Base-by-base conservation (phyloP, 2,797 vertebrate species). In the Hypotaenidia philippensis region DNA sequence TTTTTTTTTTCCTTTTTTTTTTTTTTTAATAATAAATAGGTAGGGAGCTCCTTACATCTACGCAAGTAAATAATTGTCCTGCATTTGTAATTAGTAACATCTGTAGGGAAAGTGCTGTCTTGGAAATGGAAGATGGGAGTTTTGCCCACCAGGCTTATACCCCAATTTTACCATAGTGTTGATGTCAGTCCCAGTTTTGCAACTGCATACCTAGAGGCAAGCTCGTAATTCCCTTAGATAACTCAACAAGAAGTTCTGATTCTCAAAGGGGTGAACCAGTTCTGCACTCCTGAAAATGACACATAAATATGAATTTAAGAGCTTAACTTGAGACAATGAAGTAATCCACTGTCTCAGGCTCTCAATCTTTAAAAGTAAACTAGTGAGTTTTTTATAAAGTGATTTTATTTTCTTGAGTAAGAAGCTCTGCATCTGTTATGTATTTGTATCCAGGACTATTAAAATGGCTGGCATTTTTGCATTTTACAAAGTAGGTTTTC, bases 261-360 rank as follows among this genome's bases (percentile, higher is more conserved):
- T 88, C 44, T 80, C 50, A 49, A 83, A 70, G 26, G 31, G 12
- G 6, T 53, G 22, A 41, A 81, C 27, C 9, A 89, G 38, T 53
- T 90, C 21, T 25, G 15, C 64, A 64, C 17, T 77, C 64, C 32
- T 36, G n/a, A 89, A 95, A 89, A 71, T 32, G 84, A 55, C 19
- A 68, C 10, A 25, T 25, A 88, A 65, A 50, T 36, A 61, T 8
- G 52, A 91, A 77, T 36, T 71, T 64, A 88, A 11, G 41, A 74
- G 31, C 59, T 68, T 85, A 83, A 40, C 45, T 70, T 69, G 1
- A 60, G 53, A 64, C 19, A 78, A 32, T 1, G 9, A 75, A 71
- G 45, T 52, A 29, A 59, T 52, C 29, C 5, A 52, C 31, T 84
- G 38, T 49, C 55, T 87, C 29, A 31, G 15, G 61, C 90, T 87